Base-by-base conservation (phyloP, 2,888 invertebrate genomes). In the Spialia ferax region DNA sequence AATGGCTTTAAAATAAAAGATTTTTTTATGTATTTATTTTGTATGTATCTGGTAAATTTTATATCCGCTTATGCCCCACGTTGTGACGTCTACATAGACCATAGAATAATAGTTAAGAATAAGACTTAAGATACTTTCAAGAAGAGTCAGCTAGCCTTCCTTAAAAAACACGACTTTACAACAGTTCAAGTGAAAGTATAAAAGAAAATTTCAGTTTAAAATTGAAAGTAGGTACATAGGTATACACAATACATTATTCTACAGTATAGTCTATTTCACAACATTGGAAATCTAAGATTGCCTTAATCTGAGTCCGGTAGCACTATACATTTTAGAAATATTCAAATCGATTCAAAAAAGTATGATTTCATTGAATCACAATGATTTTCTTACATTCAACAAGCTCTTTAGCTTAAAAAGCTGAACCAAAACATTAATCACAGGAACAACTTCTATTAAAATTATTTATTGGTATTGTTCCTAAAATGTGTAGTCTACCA, bases 191-290 rank as follows among this genome's bases (percentile, higher is more conserved):
- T 59, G 26, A 38, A 52, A 54, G 29, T 45, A 55, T 11, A 38
- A 42, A 42, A 20, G 29, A 66, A 60, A 52, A 54, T 54, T 52
- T 50, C 35, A 23, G 26, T 52, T 52, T 22, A 38, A 63, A 59
- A 23, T 62, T 45, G 18, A 63, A 60, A 42, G 42, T 63, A 60
- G n/a, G n/a, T n/a, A n/a, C n/a, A n/a, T n/a, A n/a, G n/a, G n/a
- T n/a, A n/a, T n/a, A n/a, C n/a, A 50, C 45, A 70, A 18, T 35
- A 64, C 70, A 29, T 66, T 69, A 56, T 52, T 38, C 32, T 62
- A 64, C 26, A 57, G 68, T 50, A 69, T 69, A 73, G 67, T 71
- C 70, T 73, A 70, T 70, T 69, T 74, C 74, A 74, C 73, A 74
- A 74, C 74, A 74, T 73, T 62, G 59, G 65, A 55, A 71, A 73